Evolutionary conservation across 1,140 invertebrate genomes (phyloP), one percentile per base, ranked within the genome.

Genomic region (Oscheius sp.): DNA sequence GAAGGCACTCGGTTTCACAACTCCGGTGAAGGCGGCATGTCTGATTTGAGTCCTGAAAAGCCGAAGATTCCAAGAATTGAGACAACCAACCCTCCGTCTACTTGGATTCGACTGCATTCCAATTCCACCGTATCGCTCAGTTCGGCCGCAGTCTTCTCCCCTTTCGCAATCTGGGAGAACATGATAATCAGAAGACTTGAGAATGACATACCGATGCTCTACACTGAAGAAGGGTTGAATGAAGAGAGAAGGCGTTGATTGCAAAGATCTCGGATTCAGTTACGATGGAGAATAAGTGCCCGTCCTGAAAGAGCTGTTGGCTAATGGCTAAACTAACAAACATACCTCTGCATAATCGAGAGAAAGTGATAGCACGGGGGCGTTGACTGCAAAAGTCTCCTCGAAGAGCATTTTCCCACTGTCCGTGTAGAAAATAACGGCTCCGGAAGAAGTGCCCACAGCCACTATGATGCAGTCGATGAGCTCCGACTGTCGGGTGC

Each of bases 401-500:
- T 28, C 58, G 45, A 61, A 71, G 42, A 71, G 59, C 59, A 71
- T 63, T 15, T 55, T 71, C 15, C 69, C 69, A 26, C 52, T 59
- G 31, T 71, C 69, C 3, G 69, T 71, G 42, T 32, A 71, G 61
- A 71, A 71, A 31, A 61, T 32, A 1, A 65, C 69, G 23, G 31
- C 31, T 1, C 69, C 69, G 26, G 38, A 20, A 1, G 58, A 38
- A 3, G 62, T 63, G 4, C 69, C 69, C 26, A 71, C 13, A 28
- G 69, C 69, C 3, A 71, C 38, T 3, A 71, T 64, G 4, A 71
- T 38, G 3, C 52, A 63, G 34, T 71, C 69, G n/a, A 71, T 18
- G 1, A 65, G 46, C 2, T 71, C 69, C 29, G 58, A 61, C 18
- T 63, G 59, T 15, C 69, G 35, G n/a, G 45, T 31, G 36, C 36